Base-by-base conservation (phyloP, 2,113 vertebrate species). In the Glareola pratincola region DNA sequence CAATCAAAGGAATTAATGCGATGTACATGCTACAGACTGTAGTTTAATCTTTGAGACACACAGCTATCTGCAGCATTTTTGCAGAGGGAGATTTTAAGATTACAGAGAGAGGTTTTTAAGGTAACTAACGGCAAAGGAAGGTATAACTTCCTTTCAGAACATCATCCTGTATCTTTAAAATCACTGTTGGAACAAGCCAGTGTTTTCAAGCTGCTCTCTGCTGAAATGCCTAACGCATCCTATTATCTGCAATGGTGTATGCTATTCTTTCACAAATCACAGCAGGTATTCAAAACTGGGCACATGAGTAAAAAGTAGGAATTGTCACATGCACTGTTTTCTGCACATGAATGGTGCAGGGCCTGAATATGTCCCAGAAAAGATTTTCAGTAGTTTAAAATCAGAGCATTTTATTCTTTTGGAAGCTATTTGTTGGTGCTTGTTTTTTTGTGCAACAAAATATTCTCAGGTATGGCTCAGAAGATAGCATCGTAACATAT, bases 131-230 rank as follows among this genome's bases (percentile, higher is more conserved):
- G 41, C 39, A 89, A 89, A 56, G 26, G 23, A 76, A 88, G 24
- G 14, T 54, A 4, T 37, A 79, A 67, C 26, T 68, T 83, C 45
- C 24, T 64, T 85, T 87, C 29, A 59, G 74, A 90, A 62, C 23
- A 50, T 12, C 14, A 66, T 73, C 48, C 62, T 74, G 18, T 51
- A 69, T 24, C 66, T 92, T 90, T 94, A 73, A 95, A 91, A 88
- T 57, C 45, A 37, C 23, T 53, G 7, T 29, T 83, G 74, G 59
- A 97, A 63, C 41, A 90, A 85, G 76, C 29, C 11, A 18, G 54
- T 47, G 66, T 85, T 92, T 94, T 85, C 88, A 94, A 79, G 89
- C 53, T 81, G 50, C 26, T 94, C n/a, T 36, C 23, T 85, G 74
- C 37, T 57, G 82, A 85, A 94, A 85, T 82, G n/a, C 36, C 63